Percentiles rank a stretch among this genome's conserved stretches.
phyloP scores from a whole-genome alignment of 2,113 vertebrate species.

The Hepsetus odoe region DNA sequence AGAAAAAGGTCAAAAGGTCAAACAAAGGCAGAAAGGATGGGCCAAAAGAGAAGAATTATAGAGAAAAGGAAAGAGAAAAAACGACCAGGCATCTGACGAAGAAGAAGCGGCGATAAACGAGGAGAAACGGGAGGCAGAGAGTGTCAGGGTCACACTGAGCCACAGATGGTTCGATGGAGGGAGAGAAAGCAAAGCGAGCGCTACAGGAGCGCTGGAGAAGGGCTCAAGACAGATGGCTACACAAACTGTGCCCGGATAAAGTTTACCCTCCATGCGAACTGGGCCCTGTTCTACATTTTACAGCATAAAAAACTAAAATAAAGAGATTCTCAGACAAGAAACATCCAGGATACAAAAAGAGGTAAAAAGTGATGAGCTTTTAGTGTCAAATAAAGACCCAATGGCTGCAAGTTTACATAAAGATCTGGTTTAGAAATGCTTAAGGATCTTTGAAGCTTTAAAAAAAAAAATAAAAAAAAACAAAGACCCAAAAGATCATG shows the following conservation, averaged over 20 bases:
- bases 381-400: too few species aligned
- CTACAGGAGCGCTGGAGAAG: constrained; percentile 26
- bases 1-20: too few species aligned
- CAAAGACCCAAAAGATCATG: too few species aligned
- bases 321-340: too few species aligned
- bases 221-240: constrained; percentile 25
- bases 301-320: background rate
- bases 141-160: constrained; percentile 24
- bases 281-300: background rate
- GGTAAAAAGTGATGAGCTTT: too few species aligned
- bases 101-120: background rate
- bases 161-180: constrained; percentile 34
- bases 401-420: too few species aligned
- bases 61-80: background rate
- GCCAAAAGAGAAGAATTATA: too few species aligned
- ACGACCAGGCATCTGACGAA: background rate
- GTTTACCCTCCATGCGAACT: background rate
- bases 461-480: too few species aligned
- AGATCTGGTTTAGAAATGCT: too few species aligned
- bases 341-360: too few species aligned
- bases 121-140: background rate
- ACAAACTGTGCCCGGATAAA: background rate
- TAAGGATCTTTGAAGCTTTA: too few species aligned
- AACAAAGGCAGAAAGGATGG: too few species aligned
- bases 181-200: constrained; percentile 1